Base-by-base conservation (phyloP, 2,113 vertebrate species). In the Thomomys bottae region DNA sequence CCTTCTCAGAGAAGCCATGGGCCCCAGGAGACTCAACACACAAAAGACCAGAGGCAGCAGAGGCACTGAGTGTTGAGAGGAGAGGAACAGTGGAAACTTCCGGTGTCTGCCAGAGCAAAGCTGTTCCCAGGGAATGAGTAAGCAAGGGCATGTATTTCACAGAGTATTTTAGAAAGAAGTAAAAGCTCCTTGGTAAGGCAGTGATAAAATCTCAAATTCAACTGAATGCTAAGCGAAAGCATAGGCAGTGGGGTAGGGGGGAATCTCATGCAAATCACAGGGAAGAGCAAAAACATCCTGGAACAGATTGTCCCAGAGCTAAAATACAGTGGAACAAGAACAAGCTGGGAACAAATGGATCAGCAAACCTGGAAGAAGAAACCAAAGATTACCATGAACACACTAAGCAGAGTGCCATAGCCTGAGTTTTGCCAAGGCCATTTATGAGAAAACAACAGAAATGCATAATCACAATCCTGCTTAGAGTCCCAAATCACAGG, bases 121-220 rank as follows among this genome's bases (percentile, higher is more conserved):
- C 64, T 85, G 61, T 36, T 85, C n/a, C 42, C 59, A 24, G 59
- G 64, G 18, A 77, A 54, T 70, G n/a, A 66, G 76, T 88, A 75
- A 84, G 88, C 88, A 84, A 89, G 64, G 76, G 36, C 24, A 79
- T 82, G 49, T 49, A 49, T 70, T 95, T 71, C 84, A 34, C 73
- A 80, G 40, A 68, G 30, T 36, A 49, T 57, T 78, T 71, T 75
- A 40, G 26, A 80, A 23, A 92, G 84, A 68, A 67, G 72, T 75
- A 78, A 93, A 95, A 78, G 71, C n/a, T 87, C 80, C 64, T 67
- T 71, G 24, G 59, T 40, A 86, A 92, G 24, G 38, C 77, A 70
- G 4, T 77, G 38, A 93, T 76, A 79, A 92, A 92, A 82, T 79
- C 36, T 32, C 83, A 90, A 86, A 89, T 77, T 84, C 77, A 89